phyloP scores from a whole-genome alignment of 2,797 vertebrate species.

The Lerista edwardsae region DNA sequence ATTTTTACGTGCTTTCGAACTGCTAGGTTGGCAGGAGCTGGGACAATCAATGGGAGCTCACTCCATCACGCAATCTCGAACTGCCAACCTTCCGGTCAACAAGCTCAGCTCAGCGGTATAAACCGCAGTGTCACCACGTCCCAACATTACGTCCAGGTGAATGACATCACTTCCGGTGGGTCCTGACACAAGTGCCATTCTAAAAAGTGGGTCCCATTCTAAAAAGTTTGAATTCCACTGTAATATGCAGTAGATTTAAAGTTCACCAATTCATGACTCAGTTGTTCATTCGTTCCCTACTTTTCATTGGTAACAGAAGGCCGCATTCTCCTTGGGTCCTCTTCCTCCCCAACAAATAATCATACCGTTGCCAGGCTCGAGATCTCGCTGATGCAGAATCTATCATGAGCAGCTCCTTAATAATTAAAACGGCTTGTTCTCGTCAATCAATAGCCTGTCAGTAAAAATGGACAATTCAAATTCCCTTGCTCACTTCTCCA shows the following conservation, averaged over 20 bases:
- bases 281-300: not conserved
- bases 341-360: fast-evolving
- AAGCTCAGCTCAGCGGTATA: no score
- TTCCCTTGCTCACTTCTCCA: conserved; percentile 4
- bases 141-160: no score
- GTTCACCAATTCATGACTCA: not conserved
- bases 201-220: no score
- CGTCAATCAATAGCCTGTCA: not conserved
- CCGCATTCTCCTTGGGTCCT: not conserved
- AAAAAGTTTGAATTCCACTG: no score
- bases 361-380: not conserved
- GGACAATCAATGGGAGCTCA: no score
- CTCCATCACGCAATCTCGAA: no score
- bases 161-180: no score
- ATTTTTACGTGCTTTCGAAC: no score
- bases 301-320: not conserved
- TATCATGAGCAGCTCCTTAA: conserved; percentile 4
- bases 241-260: not conserved
- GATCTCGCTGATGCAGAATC: not conserved
- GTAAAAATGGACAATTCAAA: conserved; percentile 1
- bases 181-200: no score
- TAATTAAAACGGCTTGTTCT: conserved; percentile 17
- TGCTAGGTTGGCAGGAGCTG: no score
- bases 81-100: no score
- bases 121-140: no score